These are phyloP conservation scores for Hypena proboscidalis DNA, from an alignment of 2,888 invertebrate genomes.

Conservation along the genomic window DNA sequence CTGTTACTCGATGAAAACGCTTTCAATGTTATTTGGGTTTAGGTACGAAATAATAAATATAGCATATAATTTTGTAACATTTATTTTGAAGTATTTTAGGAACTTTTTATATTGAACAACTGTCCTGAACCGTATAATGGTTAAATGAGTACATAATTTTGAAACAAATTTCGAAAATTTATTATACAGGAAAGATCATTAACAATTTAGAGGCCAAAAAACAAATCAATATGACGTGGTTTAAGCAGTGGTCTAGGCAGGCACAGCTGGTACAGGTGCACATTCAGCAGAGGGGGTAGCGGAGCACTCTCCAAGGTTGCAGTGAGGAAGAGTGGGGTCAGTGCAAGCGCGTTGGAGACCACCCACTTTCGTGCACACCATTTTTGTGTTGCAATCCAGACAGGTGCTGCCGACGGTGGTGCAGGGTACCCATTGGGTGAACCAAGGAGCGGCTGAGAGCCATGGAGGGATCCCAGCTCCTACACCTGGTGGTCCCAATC, in stretches of 20 bases:
- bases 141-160: no score
- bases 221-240: no score
- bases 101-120: no score
- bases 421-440: constrained; percentile 71
- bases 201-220: no score
- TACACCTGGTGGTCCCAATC: constrained; percentile 38
- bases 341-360: constrained; percentile 64
- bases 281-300: constrained; percentile 73
- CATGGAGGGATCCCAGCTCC: constrained; percentile 67
- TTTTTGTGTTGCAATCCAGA: constrained; percentile 67
- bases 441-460: constrained; percentile 71
- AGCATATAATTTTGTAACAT: no score
- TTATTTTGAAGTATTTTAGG: no score
- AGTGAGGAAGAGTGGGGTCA: constrained; percentile 73
- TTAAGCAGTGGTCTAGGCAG: constrained; percentile 27
- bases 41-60: no score
- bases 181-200: no score
- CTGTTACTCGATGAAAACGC: no score
- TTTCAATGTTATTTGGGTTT: no score
- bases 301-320: constrained; percentile 77
- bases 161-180: no score
- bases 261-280: constrained; percentile 43
- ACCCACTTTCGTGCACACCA: constrained; percentile 73
- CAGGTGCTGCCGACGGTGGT: constrained; percentile 64
- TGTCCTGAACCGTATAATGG: no score